Percentiles rank a stretch among this genome's conserved stretches.
phyloP scores from a whole-genome alignment of 2,888 invertebrate species.

The Slavum lentiscoides region DNA sequence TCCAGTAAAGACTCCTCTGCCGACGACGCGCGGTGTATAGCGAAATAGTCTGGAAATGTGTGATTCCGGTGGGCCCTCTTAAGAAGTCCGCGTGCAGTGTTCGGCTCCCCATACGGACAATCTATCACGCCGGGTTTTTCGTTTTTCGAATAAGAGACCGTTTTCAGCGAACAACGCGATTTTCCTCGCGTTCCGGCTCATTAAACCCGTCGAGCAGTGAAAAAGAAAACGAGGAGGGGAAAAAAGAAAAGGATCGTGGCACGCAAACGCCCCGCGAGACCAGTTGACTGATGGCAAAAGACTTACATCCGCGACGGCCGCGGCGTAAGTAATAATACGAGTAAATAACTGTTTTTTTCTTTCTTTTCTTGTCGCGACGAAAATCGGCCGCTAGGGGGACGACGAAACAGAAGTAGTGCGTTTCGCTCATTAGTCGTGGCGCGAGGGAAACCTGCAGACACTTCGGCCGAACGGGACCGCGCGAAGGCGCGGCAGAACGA shows the following conservation, averaged over 20 bases:
- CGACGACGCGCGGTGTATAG: too few relatives aligned
- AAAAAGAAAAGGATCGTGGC: neutral
- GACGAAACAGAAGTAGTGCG: slow-evolving; percentile 1
- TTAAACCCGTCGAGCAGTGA: slow-evolving; percentile 35
- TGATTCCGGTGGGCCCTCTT: too few relatives aligned
- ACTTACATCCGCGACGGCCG: neutral
- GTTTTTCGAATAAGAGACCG: neutral
- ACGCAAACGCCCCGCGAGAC: slow-evolving; percentile 22
- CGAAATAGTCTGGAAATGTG: too few relatives aligned
- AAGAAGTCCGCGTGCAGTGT: too few relatives aligned
- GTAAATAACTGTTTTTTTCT: slow-evolving; percentile 31
- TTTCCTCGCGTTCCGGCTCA: slow-evolving; percentile 26
- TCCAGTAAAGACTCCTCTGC: too few relatives aligned
- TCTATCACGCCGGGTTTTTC: too few relatives aligned
- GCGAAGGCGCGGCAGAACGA: neutral
- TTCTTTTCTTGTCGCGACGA: slow-evolving; percentile 15
- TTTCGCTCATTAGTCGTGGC: slow-evolving; percentile 47
- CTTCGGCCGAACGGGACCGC: neutral
- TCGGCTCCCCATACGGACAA: too few relatives aligned
- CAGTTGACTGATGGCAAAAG: slow-evolving; percentile 44
- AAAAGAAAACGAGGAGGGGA: slow-evolving; percentile 1
- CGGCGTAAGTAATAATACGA: slow-evolving; percentile 11
- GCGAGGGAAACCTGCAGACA: slow-evolving; percentile 24
- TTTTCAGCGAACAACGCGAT: slow-evolving; percentile 38
- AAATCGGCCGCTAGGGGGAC: slow-evolving; percentile 28